phyloP scores from a whole-genome alignment of 1,140 invertebrate species.

The Globodera ellingtonae region DNA sequence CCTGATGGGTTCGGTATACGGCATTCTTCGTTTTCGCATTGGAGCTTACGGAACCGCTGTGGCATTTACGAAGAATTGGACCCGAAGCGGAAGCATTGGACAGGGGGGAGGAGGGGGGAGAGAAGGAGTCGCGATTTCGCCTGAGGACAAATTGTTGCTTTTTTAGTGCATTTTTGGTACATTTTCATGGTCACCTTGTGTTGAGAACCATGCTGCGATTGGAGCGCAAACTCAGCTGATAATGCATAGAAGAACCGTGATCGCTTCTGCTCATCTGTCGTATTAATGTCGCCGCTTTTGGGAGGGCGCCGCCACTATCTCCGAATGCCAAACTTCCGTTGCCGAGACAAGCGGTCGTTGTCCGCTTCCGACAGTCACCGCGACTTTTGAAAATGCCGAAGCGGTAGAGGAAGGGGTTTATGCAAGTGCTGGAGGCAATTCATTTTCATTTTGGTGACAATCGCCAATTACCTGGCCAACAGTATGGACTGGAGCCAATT shows the following conservation, averaged over 20 bases:
- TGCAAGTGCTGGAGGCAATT: slow-evolving; percentile 51
- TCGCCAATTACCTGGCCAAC: slow-evolving; percentile 48
- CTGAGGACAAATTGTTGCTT: neutral
- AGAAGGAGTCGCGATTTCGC: neutral
- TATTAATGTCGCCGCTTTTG: neutral
- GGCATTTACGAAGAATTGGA: neutral
- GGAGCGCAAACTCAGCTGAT: neutral
- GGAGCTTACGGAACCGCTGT: neutral
- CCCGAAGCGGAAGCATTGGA: neutral
- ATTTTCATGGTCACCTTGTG: neutral
- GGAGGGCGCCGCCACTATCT: neutral
- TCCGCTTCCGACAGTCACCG: slow-evolving; percentile 16
- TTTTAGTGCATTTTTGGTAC: neutral
- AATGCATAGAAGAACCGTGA: neutral
- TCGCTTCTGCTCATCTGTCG: neutral
- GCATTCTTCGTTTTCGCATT: neutral
- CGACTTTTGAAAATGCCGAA: slow-evolving; percentile 49
- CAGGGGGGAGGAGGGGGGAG: neutral
- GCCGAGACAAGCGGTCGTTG: neutral
- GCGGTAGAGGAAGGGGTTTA: slow-evolving; percentile 59
- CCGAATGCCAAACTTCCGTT: neutral
- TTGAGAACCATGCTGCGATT: neutral
- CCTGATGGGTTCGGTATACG: neutral
- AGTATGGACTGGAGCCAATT: slow-evolving; percentile 60
- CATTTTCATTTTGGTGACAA: neutral